Conservation (phyloP, 1,140 invertebrate genomes). For the Trypoxylus dichotomus region DNA sequence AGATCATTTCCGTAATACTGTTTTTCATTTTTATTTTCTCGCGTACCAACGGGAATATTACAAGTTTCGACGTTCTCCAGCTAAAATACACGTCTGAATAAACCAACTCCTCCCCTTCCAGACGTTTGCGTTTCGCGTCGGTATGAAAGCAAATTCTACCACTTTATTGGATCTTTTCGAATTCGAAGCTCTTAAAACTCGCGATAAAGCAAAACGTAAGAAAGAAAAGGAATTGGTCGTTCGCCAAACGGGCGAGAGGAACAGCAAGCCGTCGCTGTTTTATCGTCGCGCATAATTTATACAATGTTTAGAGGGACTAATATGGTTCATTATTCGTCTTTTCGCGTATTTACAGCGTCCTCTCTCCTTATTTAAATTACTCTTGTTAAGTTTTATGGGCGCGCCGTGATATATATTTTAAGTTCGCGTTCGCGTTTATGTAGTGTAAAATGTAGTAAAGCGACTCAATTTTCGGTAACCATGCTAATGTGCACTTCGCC, state of each 20-base stretch:
- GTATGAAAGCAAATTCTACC: conserved; percentile 19
- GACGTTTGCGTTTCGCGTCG: conserved; percentile 7
- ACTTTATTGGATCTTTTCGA: conserved; percentile 1
- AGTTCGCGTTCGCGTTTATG: neutral
- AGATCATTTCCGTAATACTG: neutral
- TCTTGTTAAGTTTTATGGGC: neutral
- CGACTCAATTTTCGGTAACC: too few species aligned
- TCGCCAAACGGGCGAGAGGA: neutral
- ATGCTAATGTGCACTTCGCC: too few species aligned
- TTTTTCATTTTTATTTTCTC: neutral
- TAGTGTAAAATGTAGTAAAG: neutral
- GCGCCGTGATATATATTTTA: neutral
- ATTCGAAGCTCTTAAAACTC: conserved; percentile 6
- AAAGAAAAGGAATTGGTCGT: conserved; percentile 14
- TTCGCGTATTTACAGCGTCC: conserved; percentile 13
- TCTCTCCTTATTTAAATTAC: conserved; percentile 14
- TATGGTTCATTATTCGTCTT: conserved; percentile 17
- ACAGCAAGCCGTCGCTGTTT: neutral
- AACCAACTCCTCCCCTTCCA: neutral
- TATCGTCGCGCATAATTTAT: conserved; percentile 12
- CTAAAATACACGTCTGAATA: neutral
- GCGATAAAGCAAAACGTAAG: conserved; percentile 9
- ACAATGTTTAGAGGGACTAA: conserved; percentile 14
- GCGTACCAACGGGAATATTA: neutral
- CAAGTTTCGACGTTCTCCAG: neutral